Conservation (phyloP, 2,113 vertebrate species). For the Catharus bicknelli region DNA sequence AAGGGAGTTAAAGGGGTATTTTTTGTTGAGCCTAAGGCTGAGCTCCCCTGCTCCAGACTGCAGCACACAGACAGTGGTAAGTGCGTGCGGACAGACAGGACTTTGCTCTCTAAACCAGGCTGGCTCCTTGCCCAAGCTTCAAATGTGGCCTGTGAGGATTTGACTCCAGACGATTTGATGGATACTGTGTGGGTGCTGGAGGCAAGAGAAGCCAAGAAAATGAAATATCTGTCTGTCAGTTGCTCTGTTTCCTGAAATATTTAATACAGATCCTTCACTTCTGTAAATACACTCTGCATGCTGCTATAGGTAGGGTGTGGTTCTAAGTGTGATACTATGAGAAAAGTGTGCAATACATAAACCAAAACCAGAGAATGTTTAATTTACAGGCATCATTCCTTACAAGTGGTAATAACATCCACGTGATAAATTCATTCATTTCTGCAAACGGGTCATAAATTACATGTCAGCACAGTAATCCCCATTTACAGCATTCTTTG, state of each 20-base stretch:
- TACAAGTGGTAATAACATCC: not conserved
- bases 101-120: constrained; percentile 23
- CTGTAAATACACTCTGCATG: constrained; percentile 6
- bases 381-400: not conserved
- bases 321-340: not conserved
- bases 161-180: not conserved
- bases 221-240: constrained; percentile 13
- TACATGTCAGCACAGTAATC: not conserved
- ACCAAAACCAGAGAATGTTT: not conserved
- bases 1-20: not conserved
- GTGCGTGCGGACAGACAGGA: not conserved
- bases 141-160: not conserved
- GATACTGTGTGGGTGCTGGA: constrained; percentile 22
- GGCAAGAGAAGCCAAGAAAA: constrained; percentile 26
- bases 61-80: not conserved
- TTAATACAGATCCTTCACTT: constrained; percentile 7
- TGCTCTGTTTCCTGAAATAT: not conserved
- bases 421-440: not conserved
- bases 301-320: not conserved
- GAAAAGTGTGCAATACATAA: not conserved
- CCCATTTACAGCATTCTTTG: not conserved
- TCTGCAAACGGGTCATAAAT: not conserved
- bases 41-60: not conserved
- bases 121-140: constrained; percentile 8
- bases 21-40: not conserved